A percentile compares a stretch with the other conserved stretches of the same genome.
phyloP scores from a whole-genome alignment of 2,888 invertebrate genomes.

The Aphrophora alni region DNA sequence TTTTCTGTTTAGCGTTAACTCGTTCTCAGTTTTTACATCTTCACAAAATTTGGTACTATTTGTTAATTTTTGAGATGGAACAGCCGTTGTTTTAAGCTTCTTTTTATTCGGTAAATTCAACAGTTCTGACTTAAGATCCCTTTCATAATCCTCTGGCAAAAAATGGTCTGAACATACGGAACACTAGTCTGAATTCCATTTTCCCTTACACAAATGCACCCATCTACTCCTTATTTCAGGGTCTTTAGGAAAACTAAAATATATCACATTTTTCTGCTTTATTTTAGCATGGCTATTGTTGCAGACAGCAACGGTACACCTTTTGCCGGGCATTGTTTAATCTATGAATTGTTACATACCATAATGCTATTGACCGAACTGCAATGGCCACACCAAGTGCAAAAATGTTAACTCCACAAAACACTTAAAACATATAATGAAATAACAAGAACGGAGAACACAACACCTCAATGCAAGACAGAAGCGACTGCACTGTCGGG shows the following conservation, averaged over 20 bases:
- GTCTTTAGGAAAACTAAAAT: conserved; percentile 12
- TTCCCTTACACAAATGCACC: conserved; percentile 19
- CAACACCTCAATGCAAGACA: no score
- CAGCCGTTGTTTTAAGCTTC: neutral
- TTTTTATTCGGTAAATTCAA: conserved; percentile 11
- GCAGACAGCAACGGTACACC: conserved; percentile 13
- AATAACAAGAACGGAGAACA: no score
- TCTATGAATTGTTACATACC: no score
- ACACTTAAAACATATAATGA: no score
- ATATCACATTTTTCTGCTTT: neutral
- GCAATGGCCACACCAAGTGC: no score
- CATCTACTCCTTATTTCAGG: conserved; percentile 1
- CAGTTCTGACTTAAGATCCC: neutral
- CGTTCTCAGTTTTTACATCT: no score
- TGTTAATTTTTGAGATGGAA: conserved; percentile 2
- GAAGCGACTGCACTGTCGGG: no score
- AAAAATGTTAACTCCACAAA: no score
- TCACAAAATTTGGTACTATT: neutral
- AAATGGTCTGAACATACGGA: conserved; percentile 17
- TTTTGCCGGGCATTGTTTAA: conserved; percentile 2
- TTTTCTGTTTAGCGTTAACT: no score
- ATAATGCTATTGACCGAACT: no score
- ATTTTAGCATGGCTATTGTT: conserved; percentile 20
- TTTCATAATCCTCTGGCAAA: conserved; percentile 15
- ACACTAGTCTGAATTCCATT: conserved; percentile 16